Base-by-base conservation (phyloP, 2,797 vertebrate genomes). In the Pelodytes ibericus region DNA sequence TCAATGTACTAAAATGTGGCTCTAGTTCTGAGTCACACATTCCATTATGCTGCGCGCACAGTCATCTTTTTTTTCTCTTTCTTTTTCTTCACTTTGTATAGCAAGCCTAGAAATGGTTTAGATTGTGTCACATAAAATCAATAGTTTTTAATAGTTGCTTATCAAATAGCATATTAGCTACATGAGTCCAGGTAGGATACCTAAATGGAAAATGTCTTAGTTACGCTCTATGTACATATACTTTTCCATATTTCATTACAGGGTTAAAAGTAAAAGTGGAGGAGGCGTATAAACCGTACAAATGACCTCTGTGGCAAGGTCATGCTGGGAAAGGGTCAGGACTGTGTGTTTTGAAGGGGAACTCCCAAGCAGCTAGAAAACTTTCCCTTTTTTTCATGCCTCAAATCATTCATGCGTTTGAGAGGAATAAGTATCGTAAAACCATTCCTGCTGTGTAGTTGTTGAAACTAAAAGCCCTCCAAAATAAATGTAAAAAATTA, bases 1-100 rank as follows among this genome's bases (percentile, higher is more conserved):
- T 74, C 72, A 75, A 44, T 74, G 71, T 51, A 67, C 67, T 74
- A 59, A 73, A 60, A 25, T 79, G 70, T 79, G 58, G 64, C 59
- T 79, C 71, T 74, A 73, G 77, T 62, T 73, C 71, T 79, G 64
- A 79, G 64, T 79, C 77, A 79, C 58, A 63, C 30, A 47, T 79
- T 79, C 77, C 77, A 69, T 66, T n/a, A 30, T 41, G 58, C 33
- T 73, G 58, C 71, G 63, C 27, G 58, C 65, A 74, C 16, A 53
- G 29, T 3, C 31, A n/a, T 13, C 25, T 20, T 27, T 26, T 25
- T 13, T 18, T 27, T 47, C 1, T 22, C 8, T 51, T 51, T 51
- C 11, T 36, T 11, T 27, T 27, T 27, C 24, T 49, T 65, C 36
- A 4, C 5, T 29, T 30, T 56, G 29, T 31, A 18, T 26, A 67